Base-by-base conservation (phyloP, 2,113 vertebrate species). In the Siniperca chuatsi region DNA sequence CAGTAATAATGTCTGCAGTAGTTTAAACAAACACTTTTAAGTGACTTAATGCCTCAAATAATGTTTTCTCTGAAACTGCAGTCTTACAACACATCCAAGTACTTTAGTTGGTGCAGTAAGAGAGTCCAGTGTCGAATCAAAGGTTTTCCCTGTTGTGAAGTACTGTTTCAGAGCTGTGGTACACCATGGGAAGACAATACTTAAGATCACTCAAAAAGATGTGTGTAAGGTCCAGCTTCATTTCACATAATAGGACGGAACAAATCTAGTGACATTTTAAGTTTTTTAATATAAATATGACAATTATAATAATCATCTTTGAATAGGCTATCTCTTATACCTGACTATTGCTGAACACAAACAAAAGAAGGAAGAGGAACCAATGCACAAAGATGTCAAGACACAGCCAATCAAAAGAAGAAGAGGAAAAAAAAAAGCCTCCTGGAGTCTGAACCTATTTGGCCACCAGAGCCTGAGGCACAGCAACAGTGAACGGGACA, bases 251-350 rank as follows among this genome's bases (percentile, higher is more conserved):
- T 62, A 81, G 89, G 92, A 91, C 78, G 73, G 84, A 92, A 93
- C 83, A 83, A 73, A 89, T 88, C 85, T 71, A 78, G 75, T 76
- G 84, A 76, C 71, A 13, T 75, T 81, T 81, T 70, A 61, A 75
- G 54, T 75, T 71, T 86, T 66, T 81, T 87, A 85, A 90, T 93
- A 94, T 92, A 93, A 93, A 93, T 91, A 94, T 90, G 89, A 93
- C 86, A 88, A 89, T 90, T 75, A 87, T 87, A 88, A 79, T 89
- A 77, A 81, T 86, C 78, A 89, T 90, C 71, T 88, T 87, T 89
- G 79, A 88, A 89, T 90, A 83, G 54, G 80, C 76, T 81, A 62
- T 90, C 83, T 91, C 84, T 84, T 74, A 84, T 71, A 91, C 88
- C 86, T 66, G 88, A 89, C 89, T 84, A 84, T 90, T 87, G 84